A percentile compares a stretch with the other conserved stretches of the same genome.
These are phyloP conservation scores for Drosophila nigrodunni DNA, from an alignment of 1,140 invertebrate genomes.

Conservation along the genomic window DNA sequence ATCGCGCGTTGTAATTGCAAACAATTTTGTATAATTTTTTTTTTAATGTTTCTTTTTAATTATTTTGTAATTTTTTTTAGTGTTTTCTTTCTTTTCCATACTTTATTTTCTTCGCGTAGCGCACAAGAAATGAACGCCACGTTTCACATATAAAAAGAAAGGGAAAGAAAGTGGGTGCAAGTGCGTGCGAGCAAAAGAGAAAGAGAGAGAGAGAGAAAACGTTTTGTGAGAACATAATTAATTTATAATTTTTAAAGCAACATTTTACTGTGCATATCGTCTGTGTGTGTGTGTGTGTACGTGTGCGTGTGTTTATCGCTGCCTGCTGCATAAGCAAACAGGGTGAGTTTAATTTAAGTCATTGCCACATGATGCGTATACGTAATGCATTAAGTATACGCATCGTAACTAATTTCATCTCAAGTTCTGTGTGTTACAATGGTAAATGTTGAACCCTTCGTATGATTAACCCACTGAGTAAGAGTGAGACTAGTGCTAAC, in stretches of 20 bases:
- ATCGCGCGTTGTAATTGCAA: constrained; percentile 30
- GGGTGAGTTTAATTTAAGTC: constrained; percentile 62
- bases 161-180: constrained; percentile 1
- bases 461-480: no score
- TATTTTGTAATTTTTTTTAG: constrained; percentile 36
- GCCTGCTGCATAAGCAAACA: constrained; percentile 80
- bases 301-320: constrained; percentile 43
- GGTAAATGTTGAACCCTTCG: no score
- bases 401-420: no score
- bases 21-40: constrained; percentile 4
- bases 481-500: no score
- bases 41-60: constrained; percentile 37
- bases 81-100: constrained; percentile 38
- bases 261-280: constrained; percentile 35
- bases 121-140: constrained; percentile 65
- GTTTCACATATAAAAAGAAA: constrained; percentile 49
- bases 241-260: constrained; percentile 52
- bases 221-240: constrained; percentile 36
- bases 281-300: neutral
- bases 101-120: constrained; percentile 35
- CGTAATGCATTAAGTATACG: neutral
- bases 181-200: constrained; percentile 1
- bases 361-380: neutral
- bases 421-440: no score
- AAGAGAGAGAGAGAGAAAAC: constrained; percentile 18